A percentile compares a stretch with the other conserved stretches of the same genome.
These are phyloP conservation scores for Distichodus sexfasciatus DNA, from an alignment of 2,797 vertebrate species.

Conservation along the genomic window DNA sequence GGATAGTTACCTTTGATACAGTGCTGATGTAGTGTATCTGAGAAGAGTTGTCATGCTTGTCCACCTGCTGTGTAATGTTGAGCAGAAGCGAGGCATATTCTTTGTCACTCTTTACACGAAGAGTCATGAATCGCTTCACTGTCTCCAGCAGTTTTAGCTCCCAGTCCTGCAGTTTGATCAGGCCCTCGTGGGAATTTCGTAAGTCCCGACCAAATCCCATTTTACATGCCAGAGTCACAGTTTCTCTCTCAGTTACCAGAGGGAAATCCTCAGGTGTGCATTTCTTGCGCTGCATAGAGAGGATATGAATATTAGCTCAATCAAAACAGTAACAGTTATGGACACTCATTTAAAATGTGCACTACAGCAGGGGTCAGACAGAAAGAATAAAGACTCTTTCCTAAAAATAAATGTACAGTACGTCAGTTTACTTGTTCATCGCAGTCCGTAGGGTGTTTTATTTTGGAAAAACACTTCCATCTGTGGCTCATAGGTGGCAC, in stretches of 20 bases:
- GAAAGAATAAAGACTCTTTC: too few species aligned
- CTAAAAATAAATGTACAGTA: too few species aligned
- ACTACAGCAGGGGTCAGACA: too few species aligned
- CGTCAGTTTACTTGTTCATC: too few species aligned
- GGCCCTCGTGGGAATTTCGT: constrained; percentile 91
- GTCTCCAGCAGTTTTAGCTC: constrained; percentile 93
- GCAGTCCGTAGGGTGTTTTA: too few species aligned
- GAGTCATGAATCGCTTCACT: constrained; percentile 95
- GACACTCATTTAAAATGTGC: too few species aligned
- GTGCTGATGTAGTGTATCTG: constrained; percentile 89
- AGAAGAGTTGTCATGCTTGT: constrained; percentile 83
- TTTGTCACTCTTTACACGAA: constrained; percentile 94
- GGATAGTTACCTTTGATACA: constrained; percentile 93
- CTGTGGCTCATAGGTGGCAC: too few species aligned
- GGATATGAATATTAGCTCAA: background rate
- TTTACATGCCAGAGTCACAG: constrained; percentile 63
- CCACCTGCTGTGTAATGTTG: constrained; percentile 92
- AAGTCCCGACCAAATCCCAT: constrained; percentile 97
- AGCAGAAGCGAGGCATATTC: constrained; percentile 92
- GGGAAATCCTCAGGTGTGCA: constrained; percentile 71
- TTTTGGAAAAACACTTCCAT: too few species aligned
- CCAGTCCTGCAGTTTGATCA: constrained; percentile 96
- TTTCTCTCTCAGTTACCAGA: constrained; percentile 53
- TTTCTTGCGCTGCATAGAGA: constrained; percentile 37
- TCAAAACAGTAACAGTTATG: too few species aligned